Percentiles rank a stretch among this genome's conserved stretches.
phyloP scores from a whole-genome alignment of 2,888 invertebrate species.

The Tipula helvola region DNA sequence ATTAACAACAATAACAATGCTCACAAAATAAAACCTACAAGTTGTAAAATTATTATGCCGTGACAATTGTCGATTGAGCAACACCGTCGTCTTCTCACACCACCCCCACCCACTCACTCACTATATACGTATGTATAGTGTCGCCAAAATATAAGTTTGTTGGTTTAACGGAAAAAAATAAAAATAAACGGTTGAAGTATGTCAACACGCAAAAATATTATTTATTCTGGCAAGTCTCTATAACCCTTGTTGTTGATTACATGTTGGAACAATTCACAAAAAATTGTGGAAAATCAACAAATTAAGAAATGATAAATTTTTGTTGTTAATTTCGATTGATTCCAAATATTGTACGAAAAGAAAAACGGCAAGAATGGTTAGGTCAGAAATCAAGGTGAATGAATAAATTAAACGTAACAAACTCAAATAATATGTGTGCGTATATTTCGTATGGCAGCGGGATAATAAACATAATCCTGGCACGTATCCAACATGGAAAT shows the following conservation, averaged over 20 bases:
- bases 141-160: not conserved
- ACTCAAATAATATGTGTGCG: not conserved
- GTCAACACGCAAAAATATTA: not conserved
- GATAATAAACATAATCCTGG: not conserved
- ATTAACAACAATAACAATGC: not conserved
- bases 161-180: not conserved
- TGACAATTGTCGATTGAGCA: not conserved
- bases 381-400: not conserved
- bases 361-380: not conserved
- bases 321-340: not conserved
- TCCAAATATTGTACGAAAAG: not conserved
- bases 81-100: not conserved
- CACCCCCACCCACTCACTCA: not conserved
- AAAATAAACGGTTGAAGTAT: not conserved
- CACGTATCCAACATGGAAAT: not conserved
- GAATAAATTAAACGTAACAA: not conserved
- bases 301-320: not conserved
- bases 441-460: not conserved
- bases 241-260: not conserved
- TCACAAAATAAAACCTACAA: not conserved
- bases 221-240: not conserved
- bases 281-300: not conserved
- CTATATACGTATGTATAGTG: not conserved
- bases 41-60: not conserved
- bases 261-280: not conserved